A percentile compares a stretch with the other conserved stretches of the same genome.
phyloP scores from a whole-genome alignment of 2,888 invertebrate genomes.

The Agelastica alni region DNA sequence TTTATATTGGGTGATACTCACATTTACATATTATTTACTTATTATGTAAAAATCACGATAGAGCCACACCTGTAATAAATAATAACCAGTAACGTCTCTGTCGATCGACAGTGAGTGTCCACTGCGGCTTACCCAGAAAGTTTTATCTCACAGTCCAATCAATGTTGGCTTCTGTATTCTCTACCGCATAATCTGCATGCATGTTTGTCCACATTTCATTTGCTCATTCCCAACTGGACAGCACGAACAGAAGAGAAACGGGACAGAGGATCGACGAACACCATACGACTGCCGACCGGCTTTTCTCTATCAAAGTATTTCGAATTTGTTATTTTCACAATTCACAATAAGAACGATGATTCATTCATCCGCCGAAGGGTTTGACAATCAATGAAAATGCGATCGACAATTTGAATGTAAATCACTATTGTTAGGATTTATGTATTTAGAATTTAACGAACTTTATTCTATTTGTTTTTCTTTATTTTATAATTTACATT shows the following conservation, averaged over 20 bases:
- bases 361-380: no score
- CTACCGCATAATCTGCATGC: constrained; percentile 34
- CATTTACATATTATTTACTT: no score
- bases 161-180: constrained; percentile 32
- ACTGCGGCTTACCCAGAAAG: constrained; percentile 36
- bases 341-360: constrained; percentile 11
- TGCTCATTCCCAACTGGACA: constrained; percentile 17
- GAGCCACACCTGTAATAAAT: no score
- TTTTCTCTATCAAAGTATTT: constrained; percentile 19
- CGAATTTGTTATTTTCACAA: constrained; percentile 10
- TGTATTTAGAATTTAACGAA: no score
- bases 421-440: background rate
- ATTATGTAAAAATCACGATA: no score
- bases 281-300: background rate
- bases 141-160: constrained; percentile 37
- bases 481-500: no score
- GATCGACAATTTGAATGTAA: background rate
- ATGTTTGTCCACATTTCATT: constrained; percentile 33
- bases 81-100: background rate
- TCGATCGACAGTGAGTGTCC: constrained; percentile 27
- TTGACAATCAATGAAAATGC: background rate
- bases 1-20: no score
- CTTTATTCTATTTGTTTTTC: no score
- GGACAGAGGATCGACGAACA: constrained; percentile 1
- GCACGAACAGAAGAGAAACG: background rate